Evolutionary conservation across 2,113 vertebrate genomes (phyloP), one percentile per base, ranked within the genome.

Genomic region (Antechinus flavipes): DNA sequence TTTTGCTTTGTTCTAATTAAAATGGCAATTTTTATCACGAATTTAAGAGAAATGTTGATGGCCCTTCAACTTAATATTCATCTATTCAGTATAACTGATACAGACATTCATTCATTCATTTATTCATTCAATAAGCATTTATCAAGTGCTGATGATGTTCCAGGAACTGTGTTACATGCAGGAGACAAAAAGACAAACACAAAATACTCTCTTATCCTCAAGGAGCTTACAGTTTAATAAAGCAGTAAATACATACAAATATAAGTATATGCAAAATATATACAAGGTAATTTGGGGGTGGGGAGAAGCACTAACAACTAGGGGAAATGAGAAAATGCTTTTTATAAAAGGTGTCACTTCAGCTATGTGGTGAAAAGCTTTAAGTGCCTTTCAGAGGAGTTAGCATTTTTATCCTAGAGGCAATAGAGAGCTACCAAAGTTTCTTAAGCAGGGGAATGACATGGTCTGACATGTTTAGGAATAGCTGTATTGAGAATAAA

Each of bases 31-130:
- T 84, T 89, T 91, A 61, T 90, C 91, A 42, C 90, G 26, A 68
- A 96, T 84, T 90, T 61, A 91, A 49, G 55, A 91, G 30, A 93
- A 91, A 56, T 47, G 50, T 53, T 42, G 91, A 24, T 76, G 35
- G 19, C 6, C 42, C 35, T 89, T 68, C 91, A 68, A 91, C 23
- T 26, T 91, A 55, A 23, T 0, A 89, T 42, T 56, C 91, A 93
- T 49, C 93, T n/a, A 12, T 46, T 93, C 93, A 46, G 91, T 8
- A 30, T 50, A 92, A 26, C 27, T 84, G 46, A 93, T 42, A 30
- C 55, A 93, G 61, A 91, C 14, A 76, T 76, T 76, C 35, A n/a
- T 42, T 76, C 68, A 76, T 76, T n/a, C 35, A 76, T 76, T 14
- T 42, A 42, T 76, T 42, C n/a, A 22, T 84, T 42, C 68, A 84